Conservation (phyloP, 2,797 vertebrate species). For the Liasis olivaceus region DNA sequence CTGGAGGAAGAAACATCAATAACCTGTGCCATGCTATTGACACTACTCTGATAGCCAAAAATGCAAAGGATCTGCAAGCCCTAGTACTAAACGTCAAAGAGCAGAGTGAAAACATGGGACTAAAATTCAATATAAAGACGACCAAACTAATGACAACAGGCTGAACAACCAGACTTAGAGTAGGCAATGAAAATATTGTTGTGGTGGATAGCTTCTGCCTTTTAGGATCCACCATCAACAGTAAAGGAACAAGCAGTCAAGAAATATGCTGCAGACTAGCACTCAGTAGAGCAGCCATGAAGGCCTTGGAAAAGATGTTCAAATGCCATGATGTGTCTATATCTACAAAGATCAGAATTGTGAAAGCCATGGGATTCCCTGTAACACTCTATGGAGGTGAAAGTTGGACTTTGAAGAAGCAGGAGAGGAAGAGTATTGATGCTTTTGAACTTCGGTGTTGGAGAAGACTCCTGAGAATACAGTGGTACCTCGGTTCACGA, state of each 20-base stretch:
- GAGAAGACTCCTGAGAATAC: not conserved
- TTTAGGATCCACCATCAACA: not conserved
- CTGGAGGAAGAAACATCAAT: too few species aligned
- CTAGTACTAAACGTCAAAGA: not conserved
- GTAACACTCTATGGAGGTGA: not conserved
- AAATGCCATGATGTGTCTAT: not conserved
- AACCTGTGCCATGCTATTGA: not conserved
- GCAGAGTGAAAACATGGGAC: not conserved
- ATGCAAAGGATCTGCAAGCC: not conserved
- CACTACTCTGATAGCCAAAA: not conserved
- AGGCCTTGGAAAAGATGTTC: not conserved
- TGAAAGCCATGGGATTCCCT: too few species aligned
- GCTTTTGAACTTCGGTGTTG: not conserved
- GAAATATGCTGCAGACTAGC: not conserved
- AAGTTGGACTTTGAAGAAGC: not conserved
- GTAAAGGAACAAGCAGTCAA: not conserved
- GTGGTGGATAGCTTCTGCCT: not conserved
- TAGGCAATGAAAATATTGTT: not conserved
- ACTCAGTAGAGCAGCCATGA: not conserved
- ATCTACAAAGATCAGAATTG: not conserved
- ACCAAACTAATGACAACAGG: not conserved
- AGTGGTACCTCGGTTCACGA: too few species aligned
- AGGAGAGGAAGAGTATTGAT: not conserved
- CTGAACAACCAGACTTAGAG: not conserved
- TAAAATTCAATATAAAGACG: not conserved